phyloP scores from a whole-genome alignment of 2,113 vertebrate species.

The Indicator indicator region DNA sequence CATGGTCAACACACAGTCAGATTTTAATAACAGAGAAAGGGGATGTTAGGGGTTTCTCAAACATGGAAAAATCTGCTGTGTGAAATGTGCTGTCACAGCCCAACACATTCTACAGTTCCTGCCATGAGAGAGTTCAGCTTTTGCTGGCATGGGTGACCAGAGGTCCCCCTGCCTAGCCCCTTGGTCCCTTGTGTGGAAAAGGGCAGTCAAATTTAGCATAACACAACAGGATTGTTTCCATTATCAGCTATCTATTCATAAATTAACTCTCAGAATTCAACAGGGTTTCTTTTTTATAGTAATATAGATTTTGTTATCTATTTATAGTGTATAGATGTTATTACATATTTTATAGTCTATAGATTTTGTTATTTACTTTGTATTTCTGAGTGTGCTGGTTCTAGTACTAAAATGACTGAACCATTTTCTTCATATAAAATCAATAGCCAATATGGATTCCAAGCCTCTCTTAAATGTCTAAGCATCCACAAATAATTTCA shows the following conservation, averaged over 20 bases:
- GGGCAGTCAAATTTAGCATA: background rate
- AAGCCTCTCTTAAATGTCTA: background rate
- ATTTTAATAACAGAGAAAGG: background rate
- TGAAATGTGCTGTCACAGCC: accelerated
- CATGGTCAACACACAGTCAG: accelerated
- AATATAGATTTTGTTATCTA: background rate
- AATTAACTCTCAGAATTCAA: background rate
- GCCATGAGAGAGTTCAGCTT: background rate
- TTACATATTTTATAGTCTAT: background rate
- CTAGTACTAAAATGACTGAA: background rate
- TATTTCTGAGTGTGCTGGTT: background rate
- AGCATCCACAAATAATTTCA: background rate
- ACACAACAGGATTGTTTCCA: background rate
- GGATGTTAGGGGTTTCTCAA: background rate
- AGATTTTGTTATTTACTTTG: background rate
- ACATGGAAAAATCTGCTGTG: background rate
- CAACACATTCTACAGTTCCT: background rate
- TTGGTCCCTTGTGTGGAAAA: background rate
- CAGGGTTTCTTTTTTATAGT: background rate
- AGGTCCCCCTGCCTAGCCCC: background rate
- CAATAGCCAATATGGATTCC: background rate
- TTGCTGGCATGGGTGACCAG: background rate
- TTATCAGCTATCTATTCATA: background rate
- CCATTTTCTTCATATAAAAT: slow-evolving; percentile 29
- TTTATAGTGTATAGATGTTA: too few species aligned